Base-by-base conservation (phyloP, 2,113 vertebrate species). In the Myxocyprinus asiaticus region DNA sequence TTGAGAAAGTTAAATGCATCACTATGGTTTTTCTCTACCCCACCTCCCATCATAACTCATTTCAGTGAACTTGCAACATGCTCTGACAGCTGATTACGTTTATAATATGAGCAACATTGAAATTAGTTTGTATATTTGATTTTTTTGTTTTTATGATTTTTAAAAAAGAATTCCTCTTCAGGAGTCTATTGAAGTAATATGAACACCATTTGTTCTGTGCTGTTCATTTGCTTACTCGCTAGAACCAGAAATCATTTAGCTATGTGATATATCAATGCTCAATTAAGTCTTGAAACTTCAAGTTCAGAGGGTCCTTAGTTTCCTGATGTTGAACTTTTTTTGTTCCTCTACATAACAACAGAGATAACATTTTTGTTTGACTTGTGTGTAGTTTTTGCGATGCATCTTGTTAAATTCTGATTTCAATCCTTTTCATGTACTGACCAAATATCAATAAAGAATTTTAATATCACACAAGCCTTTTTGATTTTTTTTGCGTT, bases 371-470 rank as follows among this genome's bases (percentile, higher is more conserved):
- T 95, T 96, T 94, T 96, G 95, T 96, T 95, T 95, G 80, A 92
- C 92, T 94, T 96, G 95, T 96, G 94, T 93, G 94, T 97, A 96
- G 95, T 96, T 96, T 33, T 33, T 93, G 89, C 94, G 88, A 92
- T 95, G 93, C 95, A 94, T 91, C 92, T 92, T 94, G 95, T 98
- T 95, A 88, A 95, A 96, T 95, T 96, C n/a, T 97, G 95, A 97
- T 94, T 96, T 94, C 94, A 96, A 95, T 94, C 96, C 95, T 96
- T 97, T 96, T 95, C 93, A 95, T 99, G 98, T 99, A 98, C 96
- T 99, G 97, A 99, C 98, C 97, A 99, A 99, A 99, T 96, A 95
- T 94, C 95, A 98, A 99, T 98, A 98, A 99, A 99, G 91, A 93
- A 89, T 98, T 98, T 97, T 98, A 98, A 96, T 96, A 96, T 93